Conservation (phyloP, 2,888 invertebrate species). For the Latrodectus hesperus region DNA sequence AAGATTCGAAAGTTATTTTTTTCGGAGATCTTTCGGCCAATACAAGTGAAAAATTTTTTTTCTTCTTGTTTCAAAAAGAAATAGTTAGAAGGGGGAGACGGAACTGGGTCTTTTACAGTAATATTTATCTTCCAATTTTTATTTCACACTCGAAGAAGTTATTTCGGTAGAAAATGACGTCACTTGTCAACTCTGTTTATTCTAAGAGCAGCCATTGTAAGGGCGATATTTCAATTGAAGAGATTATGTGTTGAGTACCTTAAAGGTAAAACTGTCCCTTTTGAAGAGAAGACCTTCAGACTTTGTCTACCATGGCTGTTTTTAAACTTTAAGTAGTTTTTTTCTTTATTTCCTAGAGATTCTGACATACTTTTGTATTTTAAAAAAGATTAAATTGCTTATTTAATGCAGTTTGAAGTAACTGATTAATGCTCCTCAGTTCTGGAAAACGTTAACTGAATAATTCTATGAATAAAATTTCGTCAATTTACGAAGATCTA, state of each 20-base stretch:
- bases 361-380: too few relatives aligned
- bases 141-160: constrained; percentile 24
- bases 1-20: background rate
- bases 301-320: too few relatives aligned
- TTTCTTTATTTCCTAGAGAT: too few relatives aligned
- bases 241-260: background rate
- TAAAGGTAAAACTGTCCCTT: background rate
- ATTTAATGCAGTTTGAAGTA: too few relatives aligned
- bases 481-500: too few relatives aligned
- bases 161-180: constrained; percentile 35
- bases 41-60: background rate
- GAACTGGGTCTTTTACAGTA: background rate
- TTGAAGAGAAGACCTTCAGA: too few relatives aligned
- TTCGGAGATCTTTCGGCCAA: background rate
- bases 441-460: too few relatives aligned
- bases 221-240: constrained; percentile 16
- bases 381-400: too few relatives aligned
- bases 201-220: background rate
- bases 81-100: background rate
- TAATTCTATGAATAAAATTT: too few relatives aligned
- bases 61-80: background rate
- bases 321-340: too few relatives aligned
- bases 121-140: constrained; percentile 45
- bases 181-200: constrained; percentile 25
- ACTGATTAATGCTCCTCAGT: too few relatives aligned